phyloP scores from a whole-genome alignment of 2,797 vertebrate genomes.

The Cheirogaleus major region DNA sequence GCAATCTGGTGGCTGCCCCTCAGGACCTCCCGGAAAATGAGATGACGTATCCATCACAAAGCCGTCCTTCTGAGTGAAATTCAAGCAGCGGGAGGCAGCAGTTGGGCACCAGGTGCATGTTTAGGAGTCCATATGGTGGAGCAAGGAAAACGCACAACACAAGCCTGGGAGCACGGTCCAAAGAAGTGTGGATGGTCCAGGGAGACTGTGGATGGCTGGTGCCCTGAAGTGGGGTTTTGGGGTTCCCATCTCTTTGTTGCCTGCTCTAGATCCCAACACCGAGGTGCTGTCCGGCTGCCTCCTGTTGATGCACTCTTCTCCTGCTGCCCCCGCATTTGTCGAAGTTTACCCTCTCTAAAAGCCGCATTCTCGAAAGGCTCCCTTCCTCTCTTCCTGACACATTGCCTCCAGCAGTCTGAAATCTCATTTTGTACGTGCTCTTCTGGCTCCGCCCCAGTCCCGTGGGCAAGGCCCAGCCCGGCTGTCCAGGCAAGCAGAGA shows the following conservation, averaged over 20 bases:
- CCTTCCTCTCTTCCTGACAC: neutral
- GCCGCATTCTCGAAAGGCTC: neutral
- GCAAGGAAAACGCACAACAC: neutral
- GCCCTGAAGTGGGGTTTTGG: rapidly evolving
- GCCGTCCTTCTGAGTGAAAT: neutral
- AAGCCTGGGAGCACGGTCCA: rapidly evolving
- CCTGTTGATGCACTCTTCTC: too few relatives aligned
- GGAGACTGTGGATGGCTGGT: too few relatives aligned
- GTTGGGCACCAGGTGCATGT: neutral
- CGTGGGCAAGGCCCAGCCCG: rapidly evolving
- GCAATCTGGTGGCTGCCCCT: slow-evolving; percentile 58
- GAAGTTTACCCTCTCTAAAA: neutral
- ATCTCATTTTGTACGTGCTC: neutral
- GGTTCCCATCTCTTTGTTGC: neutral
- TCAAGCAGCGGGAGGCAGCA: neutral
- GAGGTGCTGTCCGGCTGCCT: rapidly evolving
- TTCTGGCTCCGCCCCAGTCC: neutral
- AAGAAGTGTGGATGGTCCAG: too few relatives aligned
- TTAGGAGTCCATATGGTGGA: neutral
- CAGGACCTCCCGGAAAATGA: slow-evolving; percentile 64
- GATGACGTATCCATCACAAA: slow-evolving; percentile 50
- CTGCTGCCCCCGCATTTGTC: neutral
- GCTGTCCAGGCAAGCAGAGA: neutral
- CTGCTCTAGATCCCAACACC: neutral
- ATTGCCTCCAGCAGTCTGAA: neutral